Percentiles rank a stretch among this genome's conserved stretches.
Conservation (phyloP, 1,140 invertebrate genomes). For the Achatina immaculata region DNA sequence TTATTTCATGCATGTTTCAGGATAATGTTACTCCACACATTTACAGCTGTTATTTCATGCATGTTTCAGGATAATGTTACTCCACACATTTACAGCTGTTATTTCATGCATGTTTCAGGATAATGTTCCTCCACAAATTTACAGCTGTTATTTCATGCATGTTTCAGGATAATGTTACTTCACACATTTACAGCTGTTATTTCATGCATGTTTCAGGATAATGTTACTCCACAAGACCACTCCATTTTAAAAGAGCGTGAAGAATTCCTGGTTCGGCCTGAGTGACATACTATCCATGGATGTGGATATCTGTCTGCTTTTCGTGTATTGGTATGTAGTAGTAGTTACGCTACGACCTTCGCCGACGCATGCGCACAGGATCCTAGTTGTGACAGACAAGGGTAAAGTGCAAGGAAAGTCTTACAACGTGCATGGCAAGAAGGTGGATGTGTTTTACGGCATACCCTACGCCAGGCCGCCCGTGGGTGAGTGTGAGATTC, state of each 20-base stretch:
- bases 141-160: no score
- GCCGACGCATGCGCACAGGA: conserved; percentile 1
- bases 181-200: no score
- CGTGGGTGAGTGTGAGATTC: conserved; percentile 75
- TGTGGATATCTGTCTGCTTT: background rate
- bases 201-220: background rate
- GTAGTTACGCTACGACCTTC: background rate
- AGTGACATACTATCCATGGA: background rate
- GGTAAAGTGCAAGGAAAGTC: conserved; percentile 56
- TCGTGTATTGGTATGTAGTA: conserved; percentile 5
- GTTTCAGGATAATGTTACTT: no score
- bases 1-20: no score
- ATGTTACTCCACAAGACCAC: background rate
- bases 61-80: no score
- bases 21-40: no score
- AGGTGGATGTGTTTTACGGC: conserved; percentile 90
- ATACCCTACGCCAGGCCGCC: conserved; percentile 95
- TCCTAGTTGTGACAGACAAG: conserved; percentile 56
- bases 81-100: no score
- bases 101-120: no score
- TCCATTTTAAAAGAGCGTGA: background rate
- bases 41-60: no score
- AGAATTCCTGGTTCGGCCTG: background rate
- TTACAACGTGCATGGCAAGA: conserved; percentile 74
- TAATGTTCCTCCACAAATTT: no score